phyloP scores from a whole-genome alignment of 30 jellyfish, hydroid and myxozoan species.

The Cassiopea xamachana region DNA sequence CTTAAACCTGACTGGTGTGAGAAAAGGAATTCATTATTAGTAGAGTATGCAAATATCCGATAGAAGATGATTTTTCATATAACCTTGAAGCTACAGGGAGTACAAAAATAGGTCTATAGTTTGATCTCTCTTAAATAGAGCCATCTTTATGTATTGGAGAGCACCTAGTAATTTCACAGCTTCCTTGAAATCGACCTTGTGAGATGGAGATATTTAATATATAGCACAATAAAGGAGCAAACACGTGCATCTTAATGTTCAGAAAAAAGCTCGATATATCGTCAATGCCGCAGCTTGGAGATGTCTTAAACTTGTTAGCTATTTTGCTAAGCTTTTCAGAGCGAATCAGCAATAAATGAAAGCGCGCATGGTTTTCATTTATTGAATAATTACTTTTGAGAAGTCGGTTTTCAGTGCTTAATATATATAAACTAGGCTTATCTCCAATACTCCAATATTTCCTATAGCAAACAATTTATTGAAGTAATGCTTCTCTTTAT shows the following conservation, averaged over 20 bases:
- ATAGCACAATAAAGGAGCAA: constrained; percentile 40
- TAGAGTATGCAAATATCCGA: constrained; percentile 4
- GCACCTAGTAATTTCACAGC: constrained; percentile 31
- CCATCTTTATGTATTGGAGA: constrained; percentile 22
- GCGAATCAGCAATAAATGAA: too few species aligned
- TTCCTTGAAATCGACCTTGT: too few species aligned
- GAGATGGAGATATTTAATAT: constrained; percentile 40
- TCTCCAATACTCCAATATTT: too few species aligned
- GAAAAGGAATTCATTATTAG: constrained; percentile 24
- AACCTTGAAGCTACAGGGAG: constrained; percentile 39
- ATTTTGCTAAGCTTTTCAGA: too few species aligned
- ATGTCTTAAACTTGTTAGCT: too few species aligned
- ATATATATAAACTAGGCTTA: too few species aligned
- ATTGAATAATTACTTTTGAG: not conserved
- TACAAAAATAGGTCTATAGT: constrained; percentile 40
- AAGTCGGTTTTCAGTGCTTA: not conserved
- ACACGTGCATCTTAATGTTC: constrained; percentile 22
- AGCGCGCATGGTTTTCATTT: too few species aligned
- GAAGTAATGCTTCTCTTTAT: too few species aligned
- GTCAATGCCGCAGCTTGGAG: constrained; percentile 27
- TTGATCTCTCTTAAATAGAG: constrained; percentile 30
- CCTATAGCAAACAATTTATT: too few species aligned
- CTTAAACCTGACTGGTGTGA: constrained; percentile 14
- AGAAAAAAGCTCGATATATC: constrained; percentile 31
- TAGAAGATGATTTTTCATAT: constrained; percentile 19